Percentiles rank a stretch among this genome's conserved stretches.
Conservation (phyloP, 2,888 invertebrate species). For the Scrobipalpa costella region DNA sequence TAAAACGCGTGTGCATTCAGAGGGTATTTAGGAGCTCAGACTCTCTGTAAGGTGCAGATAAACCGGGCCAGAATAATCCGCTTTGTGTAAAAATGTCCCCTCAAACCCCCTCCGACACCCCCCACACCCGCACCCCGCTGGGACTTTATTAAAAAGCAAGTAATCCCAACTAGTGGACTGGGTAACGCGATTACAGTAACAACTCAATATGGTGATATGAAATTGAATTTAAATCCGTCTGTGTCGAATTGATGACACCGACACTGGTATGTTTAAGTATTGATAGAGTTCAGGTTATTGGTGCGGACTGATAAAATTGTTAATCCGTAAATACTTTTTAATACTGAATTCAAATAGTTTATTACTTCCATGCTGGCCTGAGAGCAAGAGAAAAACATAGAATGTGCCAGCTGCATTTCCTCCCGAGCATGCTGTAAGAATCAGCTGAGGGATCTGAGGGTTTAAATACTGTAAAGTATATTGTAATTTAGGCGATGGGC, state of each 20-base stretch:
- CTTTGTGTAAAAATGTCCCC: constrained; percentile 80
- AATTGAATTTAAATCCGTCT: constrained; percentile 74
- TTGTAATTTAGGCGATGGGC: too few relatives aligned
- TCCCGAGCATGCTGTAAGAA: too few relatives aligned
- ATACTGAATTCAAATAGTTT: too few relatives aligned
- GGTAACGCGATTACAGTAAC: constrained; percentile 78
- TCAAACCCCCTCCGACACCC: constrained; percentile 69
- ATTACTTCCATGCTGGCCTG: too few relatives aligned
- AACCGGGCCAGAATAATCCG: constrained; percentile 77
- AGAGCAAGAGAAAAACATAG: too few relatives aligned
- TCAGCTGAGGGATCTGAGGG: too few relatives aligned
- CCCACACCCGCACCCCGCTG: constrained; percentile 54
- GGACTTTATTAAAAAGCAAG: constrained; percentile 79
- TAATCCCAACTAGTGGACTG: constrained; percentile 79
- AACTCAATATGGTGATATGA: constrained; percentile 77
- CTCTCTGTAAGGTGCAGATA: constrained; percentile 78
- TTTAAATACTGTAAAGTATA: too few relatives aligned
- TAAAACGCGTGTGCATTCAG: constrained; percentile 67
- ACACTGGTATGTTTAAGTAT: constrained; percentile 1
- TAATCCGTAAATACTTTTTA: background rate
- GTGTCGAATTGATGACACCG: constrained; percentile 34
- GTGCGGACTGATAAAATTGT: background rate
- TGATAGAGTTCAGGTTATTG: background rate
- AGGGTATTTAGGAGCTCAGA: constrained; percentile 75
- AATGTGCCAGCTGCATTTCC: too few relatives aligned